Evolutionary conservation across 2,113 vertebrate species (phyloP).

Genomic region (Ciconia maguari): DNA sequence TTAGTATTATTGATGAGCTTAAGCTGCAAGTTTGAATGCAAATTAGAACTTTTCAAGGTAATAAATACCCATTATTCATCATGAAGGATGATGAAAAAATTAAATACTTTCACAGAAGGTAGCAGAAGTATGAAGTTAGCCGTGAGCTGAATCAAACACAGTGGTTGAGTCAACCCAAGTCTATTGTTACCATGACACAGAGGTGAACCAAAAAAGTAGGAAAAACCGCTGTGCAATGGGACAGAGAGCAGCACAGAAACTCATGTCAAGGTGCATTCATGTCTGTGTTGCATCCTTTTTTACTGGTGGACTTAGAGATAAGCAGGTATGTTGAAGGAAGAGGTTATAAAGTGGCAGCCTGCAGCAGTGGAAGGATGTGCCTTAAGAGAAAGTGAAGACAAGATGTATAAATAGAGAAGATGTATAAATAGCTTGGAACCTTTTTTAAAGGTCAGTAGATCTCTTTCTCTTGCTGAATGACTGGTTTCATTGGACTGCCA

Average conservation of each 20-base stretch:
- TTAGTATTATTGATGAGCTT: slow-evolving; percentile 27
- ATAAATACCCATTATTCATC: slow-evolving; percentile 13
- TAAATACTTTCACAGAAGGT: not conserved
- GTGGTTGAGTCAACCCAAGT: not conserved
- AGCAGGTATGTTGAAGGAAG: not conserved
- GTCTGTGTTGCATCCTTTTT: not conserved
- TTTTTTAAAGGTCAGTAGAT: not conserved
- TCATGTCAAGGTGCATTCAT: not conserved
- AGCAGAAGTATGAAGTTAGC: not conserved
- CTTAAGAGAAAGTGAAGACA: not conserved
- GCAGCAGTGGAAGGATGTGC: not conserved
- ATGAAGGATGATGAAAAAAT: not conserved
- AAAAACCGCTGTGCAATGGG: fast-evolving
- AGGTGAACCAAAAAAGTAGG: not conserved
- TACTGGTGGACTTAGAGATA: not conserved
- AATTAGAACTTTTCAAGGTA: not conserved
- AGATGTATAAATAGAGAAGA: not conserved
- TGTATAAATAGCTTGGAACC: not conserved
- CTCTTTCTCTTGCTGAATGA: not conserved
- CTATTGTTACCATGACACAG: not conserved
- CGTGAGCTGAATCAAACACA: not conserved
- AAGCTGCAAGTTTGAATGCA: slow-evolving; percentile 26
- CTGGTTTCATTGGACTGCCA: not conserved
- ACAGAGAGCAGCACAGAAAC: not conserved
- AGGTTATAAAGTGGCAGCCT: not conserved